Evolutionary conservation across 2,797 vertebrate species (phyloP), one percentile per base, ranked within the genome.

Genomic region (Scomberomorus guttatus): DNA sequence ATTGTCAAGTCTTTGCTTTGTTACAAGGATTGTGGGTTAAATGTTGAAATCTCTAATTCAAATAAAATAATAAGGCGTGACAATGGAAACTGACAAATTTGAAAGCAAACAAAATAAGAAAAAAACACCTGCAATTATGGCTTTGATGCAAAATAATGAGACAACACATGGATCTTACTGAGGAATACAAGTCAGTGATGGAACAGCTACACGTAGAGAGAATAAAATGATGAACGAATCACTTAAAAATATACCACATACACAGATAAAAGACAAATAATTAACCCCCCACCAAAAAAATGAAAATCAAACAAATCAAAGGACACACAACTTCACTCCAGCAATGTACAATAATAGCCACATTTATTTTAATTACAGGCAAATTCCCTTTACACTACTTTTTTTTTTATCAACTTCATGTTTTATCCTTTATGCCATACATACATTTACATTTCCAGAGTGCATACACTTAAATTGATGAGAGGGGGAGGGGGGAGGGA

Each of bases 291-390:
- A 15, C 42, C 42, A 14, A 44, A 60, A 51, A 44, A n/a, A 4
- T 29, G 5, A 50, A 15, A 10, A 18, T 44, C 20, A 60, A 46
- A 70, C 44, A 85, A 87, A 89, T 22, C 7, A 90, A 90, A 90
- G 85, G 80, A 92, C 80, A 88, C 71, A 90, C 80, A 77, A 83
- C 58, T 79, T 66, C 72, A 90, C 66, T 75, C 81, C 69, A 66
- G 72, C 32, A 79, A 90, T 88, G 87, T 95, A 96, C 95, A 96
- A 96, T 94, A 96, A 96, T 94, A 94, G 92, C 93, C 95, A 97
- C 95, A 95, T 96, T 97, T 96, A 96, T 96, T 96, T 95, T 94
- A 95, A 96, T 96, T 92, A 96, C 96, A 97, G 95, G 95, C 95
- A 96, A 94, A 89, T 93, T 96, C 95, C 95, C 93, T 95, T 96